Base-by-base conservation (phyloP, 2,797 vertebrate genomes). In the Gadopsis bispinosus region DNA sequence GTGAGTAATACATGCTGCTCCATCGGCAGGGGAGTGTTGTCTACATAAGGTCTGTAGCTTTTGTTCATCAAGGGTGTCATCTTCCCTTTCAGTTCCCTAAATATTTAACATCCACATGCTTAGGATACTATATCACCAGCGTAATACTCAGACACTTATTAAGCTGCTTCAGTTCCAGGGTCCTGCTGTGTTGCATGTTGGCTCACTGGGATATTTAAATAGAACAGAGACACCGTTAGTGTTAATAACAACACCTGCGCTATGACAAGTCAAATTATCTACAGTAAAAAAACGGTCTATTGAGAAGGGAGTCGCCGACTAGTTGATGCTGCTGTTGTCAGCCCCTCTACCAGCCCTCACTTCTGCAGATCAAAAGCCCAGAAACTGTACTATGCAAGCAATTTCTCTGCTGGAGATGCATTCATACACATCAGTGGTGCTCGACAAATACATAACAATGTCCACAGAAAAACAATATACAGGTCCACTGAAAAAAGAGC, bases 241-340 rank as follows among this genome's bases (percentile, higher is more conserved):
- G 48, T 61, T 29, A 54, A 11, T 7, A 31, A 37, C 39, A 37
- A 54, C 20, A 41, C 14, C 26, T 22, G 33, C 29, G 17, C 10
- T 63, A 60, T 55, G 43, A 62, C 41, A 35, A 35, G 59, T 43
- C 43, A 63, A 56, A 35, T 9, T 41, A 14, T 79, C 33, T n/a
- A 3, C 13, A 53, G 29, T 39, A 55, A 35, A 26, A 35, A 29
- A 31, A 41, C 9, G 11, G 22, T 19, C 7, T 43, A 22, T 13
- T 35, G 26, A 22, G 8, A 48, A 37, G 17, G 13, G 13, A 47
- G 29, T 33, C 5, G 16, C 58, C 22, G 20, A 41, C 41, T n/a
- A 9, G n/a, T 6, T 20, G 37, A n/a, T 12, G 13, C 6, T 53
- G 47, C 16, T 65, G 47, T 20, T 48, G 47, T 48, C 47, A 55